Conservation (phyloP, 2,888 invertebrate species). For the Thumatha senex region DNA sequence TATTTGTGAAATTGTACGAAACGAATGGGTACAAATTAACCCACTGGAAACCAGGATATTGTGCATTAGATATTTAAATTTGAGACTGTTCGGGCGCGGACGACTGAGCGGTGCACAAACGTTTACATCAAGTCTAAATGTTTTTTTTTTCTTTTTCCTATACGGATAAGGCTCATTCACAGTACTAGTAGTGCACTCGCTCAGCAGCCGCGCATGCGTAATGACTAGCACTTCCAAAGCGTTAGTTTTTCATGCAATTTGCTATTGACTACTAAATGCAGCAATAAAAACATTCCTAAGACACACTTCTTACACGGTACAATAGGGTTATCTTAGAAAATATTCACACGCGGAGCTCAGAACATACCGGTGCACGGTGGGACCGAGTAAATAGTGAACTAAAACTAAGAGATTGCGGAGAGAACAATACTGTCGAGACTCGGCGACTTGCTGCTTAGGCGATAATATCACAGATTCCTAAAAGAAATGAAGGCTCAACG, state of each 20-base stretch:
- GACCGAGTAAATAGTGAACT: constrained; percentile 22
- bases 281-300: constrained; percentile 40
- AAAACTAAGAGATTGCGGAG: constrained; percentile 59
- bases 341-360: constrained; percentile 1
- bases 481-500: constrained; percentile 52
- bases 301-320: constrained; percentile 28
- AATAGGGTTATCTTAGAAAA: constrained; percentile 4
- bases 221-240: constrained; percentile 60
- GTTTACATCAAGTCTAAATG: not conserved
- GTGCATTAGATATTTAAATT: constrained; percentile 40
- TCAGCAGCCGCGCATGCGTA: constrained; percentile 26
- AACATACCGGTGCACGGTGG: not conserved
- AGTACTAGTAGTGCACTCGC: constrained; percentile 8
- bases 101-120: not conserved
- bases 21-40: constrained; percentile 44
- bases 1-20: constrained; percentile 42
- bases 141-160: not conserved
- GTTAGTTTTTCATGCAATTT: constrained; percentile 43
- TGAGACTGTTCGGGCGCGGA: constrained; percentile 6
- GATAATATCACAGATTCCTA: constrained; percentile 81
- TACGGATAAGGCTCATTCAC: constrained; percentile 6
- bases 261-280: constrained; percentile 58
- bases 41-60: constrained; percentile 37
- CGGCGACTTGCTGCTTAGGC: constrained; percentile 59
- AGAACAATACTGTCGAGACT: constrained; percentile 31